Percentiles rank a stretch among this genome's conserved stretches.
Evolutionary conservation across 2,888 invertebrate genomes (phyloP).

Genomic region (Agrotis exclamationis): DNA sequence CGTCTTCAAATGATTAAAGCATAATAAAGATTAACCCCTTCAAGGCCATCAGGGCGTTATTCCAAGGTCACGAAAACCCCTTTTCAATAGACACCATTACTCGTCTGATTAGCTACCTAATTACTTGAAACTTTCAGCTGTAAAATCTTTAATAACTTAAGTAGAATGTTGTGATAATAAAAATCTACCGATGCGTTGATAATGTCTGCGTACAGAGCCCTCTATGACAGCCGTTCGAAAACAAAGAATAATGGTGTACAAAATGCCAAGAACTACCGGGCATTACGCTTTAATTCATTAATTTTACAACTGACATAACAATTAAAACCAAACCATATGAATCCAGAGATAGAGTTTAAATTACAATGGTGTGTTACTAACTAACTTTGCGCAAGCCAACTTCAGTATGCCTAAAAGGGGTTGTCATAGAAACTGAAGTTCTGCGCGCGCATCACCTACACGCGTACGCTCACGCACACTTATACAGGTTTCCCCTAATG

Average conservation of each 20-base stretch:
- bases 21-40: slow-evolving; percentile 33
- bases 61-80: slow-evolving; percentile 8
- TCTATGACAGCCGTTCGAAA: slow-evolving; percentile 72
- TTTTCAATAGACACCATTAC: slow-evolving; percentile 11
- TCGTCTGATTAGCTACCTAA: slow-evolving; percentile 21
- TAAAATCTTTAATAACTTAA: neutral
- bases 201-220: slow-evolving; percentile 66
- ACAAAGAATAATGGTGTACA: slow-evolving; percentile 85
- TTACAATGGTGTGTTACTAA: slow-evolving; percentile 53
- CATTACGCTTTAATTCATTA: slow-evolving; percentile 89
- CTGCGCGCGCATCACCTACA: slow-evolving; percentile 89
- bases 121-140: slow-evolving; percentile 21
- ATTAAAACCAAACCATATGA: slow-evolving; percentile 59
- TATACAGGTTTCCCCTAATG: slow-evolving; percentile 74
- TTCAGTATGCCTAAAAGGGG: slow-evolving; percentile 87
- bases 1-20: neutral
- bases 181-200: neutral
- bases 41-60: neutral
- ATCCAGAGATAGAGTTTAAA: slow-evolving; percentile 37
- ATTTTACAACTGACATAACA: slow-evolving; percentile 79
- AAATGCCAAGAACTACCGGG: slow-evolving; percentile 85
- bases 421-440: slow-evolving; percentile 90
- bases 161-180: neutral
- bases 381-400: slow-evolving; percentile 82
- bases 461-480: slow-evolving; percentile 72